Evolutionary conservation across 2,113 vertebrate genomes (phyloP), one percentile per base, ranked within the genome.

Genomic region (Ceratotherium simum): DNA sequence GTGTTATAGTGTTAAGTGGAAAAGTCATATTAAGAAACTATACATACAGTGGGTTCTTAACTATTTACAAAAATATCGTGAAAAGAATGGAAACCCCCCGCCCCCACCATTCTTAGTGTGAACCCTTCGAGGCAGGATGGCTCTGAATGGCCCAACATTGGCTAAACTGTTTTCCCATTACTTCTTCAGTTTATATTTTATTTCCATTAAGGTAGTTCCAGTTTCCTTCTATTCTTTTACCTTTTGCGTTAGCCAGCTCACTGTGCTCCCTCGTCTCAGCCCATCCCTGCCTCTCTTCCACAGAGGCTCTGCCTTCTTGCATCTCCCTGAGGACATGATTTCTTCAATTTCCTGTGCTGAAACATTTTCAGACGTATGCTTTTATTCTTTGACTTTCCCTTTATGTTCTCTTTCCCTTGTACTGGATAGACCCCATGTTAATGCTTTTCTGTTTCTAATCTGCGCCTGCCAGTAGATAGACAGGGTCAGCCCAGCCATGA

Each of bases 261-360:
- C 29, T 1, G 10, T 4, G 10, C 8, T 21, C 11, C 5, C 29
- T 72, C 12, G 3, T 60, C 31, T 79, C 21, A 48, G 25, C 16
- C 18, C 11, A 2, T 6, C 36, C 21, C 46, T 6, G 65, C 3
- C 21, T 12, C 0, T 8, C 33, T 48, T 76, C n/a, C 27, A 0
- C 5, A 14, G n/a, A 67, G 8, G 8, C 17, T 46, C 23, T n/a
- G 39, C 42, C 75, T 76, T 21, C n/a, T 69, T 21, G 23, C 36
- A 2, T 76, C 33, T 83, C 67, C 1, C 33, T 9, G 27, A 67
- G 56, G 25, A 62, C 72, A 82, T 7, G 3, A 27, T 80, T 90
- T 87, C 70, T 76, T 79, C 51, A 21, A 29, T 65, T 81, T 64
- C 36, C 46, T 27, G 1, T 42, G 14, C 13, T 21, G 48, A 31